Percentiles rank a stretch among this genome's conserved stretches.
phyloP scores from a whole-genome alignment of 1,140 invertebrate species.

The Camponotus floridanus region DNA sequence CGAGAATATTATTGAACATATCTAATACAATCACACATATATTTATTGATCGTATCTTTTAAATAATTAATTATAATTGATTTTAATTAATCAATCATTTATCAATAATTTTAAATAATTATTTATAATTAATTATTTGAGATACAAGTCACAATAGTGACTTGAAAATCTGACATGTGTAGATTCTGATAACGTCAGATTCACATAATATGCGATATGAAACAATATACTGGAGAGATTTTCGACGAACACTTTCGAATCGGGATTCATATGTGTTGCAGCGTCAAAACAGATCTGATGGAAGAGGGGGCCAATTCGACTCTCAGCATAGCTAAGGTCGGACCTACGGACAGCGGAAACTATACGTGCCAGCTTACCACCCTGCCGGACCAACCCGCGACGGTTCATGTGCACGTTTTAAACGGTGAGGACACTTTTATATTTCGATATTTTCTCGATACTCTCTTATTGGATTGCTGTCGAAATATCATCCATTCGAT shows the following conservation, averaged over 20 bases:
- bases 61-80: not conserved
- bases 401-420: constrained; percentile 90
- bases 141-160: not conserved
- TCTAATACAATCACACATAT: not conserved
- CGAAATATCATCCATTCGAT: not conserved
- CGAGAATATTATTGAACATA: not conserved
- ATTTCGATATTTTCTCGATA: constrained; percentile 11
- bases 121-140: not conserved
- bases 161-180: not conserved
- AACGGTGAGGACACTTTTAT: constrained; percentile 88
- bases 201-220: no score
- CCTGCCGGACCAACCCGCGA: constrained; percentile 87
- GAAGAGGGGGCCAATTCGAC: constrained; percentile 92
- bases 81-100: no score
- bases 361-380: constrained; percentile 91
- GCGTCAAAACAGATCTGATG: constrained; percentile 92
- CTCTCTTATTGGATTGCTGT: not conserved
- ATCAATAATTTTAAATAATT: no score
- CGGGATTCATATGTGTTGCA: constrained; percentile 79
- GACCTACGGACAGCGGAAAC: constrained; percentile 92
- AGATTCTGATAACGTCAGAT: not conserved
- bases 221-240: not conserved
- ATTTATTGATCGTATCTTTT: not conserved
- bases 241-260: constrained; percentile 10
- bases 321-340: constrained; percentile 91